Evolutionary conservation across 2,113 vertebrate species (phyloP), one percentile per base, ranked within the genome.

Genomic region (Cryptomyrus ogoouensis): DNA sequence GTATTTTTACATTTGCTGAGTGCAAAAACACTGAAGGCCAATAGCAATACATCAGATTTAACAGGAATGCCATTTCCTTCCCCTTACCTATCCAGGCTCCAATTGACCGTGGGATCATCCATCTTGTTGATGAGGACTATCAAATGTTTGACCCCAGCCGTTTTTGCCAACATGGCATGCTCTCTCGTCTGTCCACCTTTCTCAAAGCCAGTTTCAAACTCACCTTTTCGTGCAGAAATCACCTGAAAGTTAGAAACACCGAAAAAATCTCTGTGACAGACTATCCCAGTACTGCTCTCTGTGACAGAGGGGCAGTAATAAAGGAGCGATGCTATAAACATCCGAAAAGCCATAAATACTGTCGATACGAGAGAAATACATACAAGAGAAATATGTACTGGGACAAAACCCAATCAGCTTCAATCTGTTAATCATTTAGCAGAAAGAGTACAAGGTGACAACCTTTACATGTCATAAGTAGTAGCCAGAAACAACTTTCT

Each of bases 41-140:
- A 12, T 1, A 86, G 21, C 24, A 49, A 13, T 31, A 12, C 10
- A 31, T 15, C 10, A 80, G 35, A 80, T 31, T 31, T 31, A 35
- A 77, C n/a, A 15, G n/a, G 8, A 53, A 31, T 6, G 5, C 10
- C 85, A 87, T 17, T 53, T 87, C 4, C 7, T 2, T 80, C 31
- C 31, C 77, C 74, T 94, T 83, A 99, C 98, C 98, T 97, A 90
- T 99, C 98, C 21, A 98, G 97, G 95, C 98, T 99, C 98, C 98
- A 99, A 95, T 98, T 97, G 88, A 99, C 98, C 66, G 98, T 99
- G 89, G 98, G 98, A 91, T 99, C 98, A 53, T 99, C 98, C 98
- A 99, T 99, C 95, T 99, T 99, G 95, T 99, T 99, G 94, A 99
- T 94, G 90, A 99, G 97, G 92, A 99, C 98, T 93, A 99, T 99